Percentiles rank a stretch among this genome's conserved stretches.
Evolutionary conservation across 2,113 vertebrate species (phyloP).

Genomic region (Otis tarda): DNA sequence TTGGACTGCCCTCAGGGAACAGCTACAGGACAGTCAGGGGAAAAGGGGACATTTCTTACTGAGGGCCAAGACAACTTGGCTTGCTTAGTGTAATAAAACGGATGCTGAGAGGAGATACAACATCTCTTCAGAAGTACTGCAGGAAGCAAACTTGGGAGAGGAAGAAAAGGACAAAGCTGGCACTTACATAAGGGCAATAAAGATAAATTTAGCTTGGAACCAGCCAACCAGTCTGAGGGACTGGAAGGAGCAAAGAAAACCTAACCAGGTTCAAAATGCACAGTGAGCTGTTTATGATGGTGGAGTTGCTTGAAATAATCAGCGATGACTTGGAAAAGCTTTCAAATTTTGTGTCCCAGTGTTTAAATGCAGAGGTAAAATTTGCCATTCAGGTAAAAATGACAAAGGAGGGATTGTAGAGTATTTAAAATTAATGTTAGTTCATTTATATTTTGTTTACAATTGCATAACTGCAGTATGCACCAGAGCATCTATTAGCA

Average conservation of each 20-base stretch:
- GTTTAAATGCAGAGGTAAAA: neutral
- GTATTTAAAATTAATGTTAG: neutral
- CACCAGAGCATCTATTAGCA: neutral
- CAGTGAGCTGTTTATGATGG: neutral
- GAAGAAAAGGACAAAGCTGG: conserved; percentile 37
- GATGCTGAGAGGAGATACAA: neutral
- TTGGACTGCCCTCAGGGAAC: conserved; percentile 7
- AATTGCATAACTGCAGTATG: neutral
- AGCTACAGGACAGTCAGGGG: neutral
- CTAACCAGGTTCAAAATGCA: neutral
- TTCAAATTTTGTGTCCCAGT: neutral
- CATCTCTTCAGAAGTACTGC: conserved; percentile 26
- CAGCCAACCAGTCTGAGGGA: neutral
- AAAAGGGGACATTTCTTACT: conserved; percentile 10
- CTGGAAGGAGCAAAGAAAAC: neutral
- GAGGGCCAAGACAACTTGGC: conserved; percentile 22
- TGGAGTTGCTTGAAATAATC: neutral
- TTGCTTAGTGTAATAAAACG: neutral
- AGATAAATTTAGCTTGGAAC: conserved; percentile 36
- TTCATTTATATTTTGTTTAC: neutral
- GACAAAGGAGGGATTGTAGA: neutral
- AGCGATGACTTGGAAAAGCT: neutral
- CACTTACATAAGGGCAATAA: conserved; percentile 2
- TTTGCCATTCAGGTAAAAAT: neutral
- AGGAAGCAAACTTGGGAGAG: conserved; percentile 1